Evolutionary conservation across 2,797 vertebrate genomes (phyloP).

Genomic region (Melanotaenia parkinsoni): DNA sequence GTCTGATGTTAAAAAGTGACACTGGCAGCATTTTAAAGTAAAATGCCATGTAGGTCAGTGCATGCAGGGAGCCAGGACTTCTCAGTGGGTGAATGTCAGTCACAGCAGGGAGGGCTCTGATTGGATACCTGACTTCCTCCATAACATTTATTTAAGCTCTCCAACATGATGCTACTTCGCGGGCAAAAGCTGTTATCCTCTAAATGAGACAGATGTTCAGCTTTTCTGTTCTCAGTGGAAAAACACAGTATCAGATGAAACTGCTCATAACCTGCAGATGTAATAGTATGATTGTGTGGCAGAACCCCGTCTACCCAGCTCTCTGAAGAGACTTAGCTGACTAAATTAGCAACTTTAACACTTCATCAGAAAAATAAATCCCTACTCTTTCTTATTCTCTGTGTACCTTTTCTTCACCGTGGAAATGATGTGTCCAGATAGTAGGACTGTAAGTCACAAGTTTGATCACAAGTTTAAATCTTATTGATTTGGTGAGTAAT

Average conservation of each 20-base stretch:
- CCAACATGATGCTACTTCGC: conserved; percentile 15
- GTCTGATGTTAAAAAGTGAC: too few species aligned
- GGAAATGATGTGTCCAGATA: too few species aligned
- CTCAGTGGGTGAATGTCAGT: conserved; percentile 55
- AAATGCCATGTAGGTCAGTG: conserved; percentile 62
- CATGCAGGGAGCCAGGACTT: conserved; percentile 53
- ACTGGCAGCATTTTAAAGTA: conserved; percentile 32
- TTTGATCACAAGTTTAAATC: too few species aligned
- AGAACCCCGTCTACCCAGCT: too few species aligned
- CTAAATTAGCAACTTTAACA: too few species aligned
- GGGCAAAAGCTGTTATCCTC: conserved; percentile 24
- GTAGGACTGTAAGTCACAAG: too few species aligned
- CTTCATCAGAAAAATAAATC: too few species aligned
- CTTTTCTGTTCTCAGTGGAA: conserved; percentile 1
- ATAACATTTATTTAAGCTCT: conserved; percentile 42
- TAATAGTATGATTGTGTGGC: conserved; percentile 12
- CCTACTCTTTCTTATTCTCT: too few species aligned
- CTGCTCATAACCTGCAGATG: conserved; percentile 5
- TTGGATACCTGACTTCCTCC: conserved; percentile 42
- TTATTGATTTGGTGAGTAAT: too few species aligned
- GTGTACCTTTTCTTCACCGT: too few species aligned
- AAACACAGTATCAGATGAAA: conserved; percentile 10
- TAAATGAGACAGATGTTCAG: conserved; percentile 12
- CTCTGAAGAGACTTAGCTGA: too few species aligned
- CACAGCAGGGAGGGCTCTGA: conserved; percentile 26